Percentiles rank a stretch among this genome's conserved stretches.
These are phyloP conservation scores for Miniopterus natalensis DNA, from an alignment of 2,113 vertebrate species.

Conservation along the genomic window DNA sequence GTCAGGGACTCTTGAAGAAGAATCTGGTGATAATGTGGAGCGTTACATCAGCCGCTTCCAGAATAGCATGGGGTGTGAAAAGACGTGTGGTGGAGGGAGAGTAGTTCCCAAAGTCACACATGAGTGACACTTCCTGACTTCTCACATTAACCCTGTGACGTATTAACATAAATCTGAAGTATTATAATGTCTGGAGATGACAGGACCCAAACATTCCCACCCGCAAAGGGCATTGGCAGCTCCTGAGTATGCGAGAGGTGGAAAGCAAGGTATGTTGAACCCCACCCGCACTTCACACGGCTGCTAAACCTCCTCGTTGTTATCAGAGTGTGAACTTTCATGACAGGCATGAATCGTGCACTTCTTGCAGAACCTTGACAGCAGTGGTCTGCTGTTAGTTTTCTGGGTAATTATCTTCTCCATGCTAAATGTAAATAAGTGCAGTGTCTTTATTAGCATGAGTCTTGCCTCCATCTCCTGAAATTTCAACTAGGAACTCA, in stretches of 20 bases:
- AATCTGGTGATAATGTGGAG: constrained; percentile 59
- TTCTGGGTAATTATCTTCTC: constrained; percentile 16
- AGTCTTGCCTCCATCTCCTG: background rate
- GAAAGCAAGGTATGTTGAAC: background rate
- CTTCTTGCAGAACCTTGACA: constrained; percentile 13
- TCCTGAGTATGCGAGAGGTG: background rate
- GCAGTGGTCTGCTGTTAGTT: background rate
- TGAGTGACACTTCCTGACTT: constrained; percentile 77
- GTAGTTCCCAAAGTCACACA: constrained; percentile 66
- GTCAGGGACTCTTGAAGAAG: background rate
- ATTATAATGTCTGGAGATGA: constrained; percentile 72
- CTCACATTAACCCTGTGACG: constrained; percentile 66
- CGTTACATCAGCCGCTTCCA: constrained; percentile 56
- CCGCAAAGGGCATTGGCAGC: constrained; percentile 56
- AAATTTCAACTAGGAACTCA: background rate
- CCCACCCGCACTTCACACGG: constrained; percentile 68
- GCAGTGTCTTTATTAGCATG: background rate
- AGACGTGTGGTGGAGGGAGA: constrained; percentile 52
- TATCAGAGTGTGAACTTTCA: constrained; percentile 31
- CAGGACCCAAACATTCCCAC: constrained; percentile 55
- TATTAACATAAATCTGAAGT: constrained; percentile 76
- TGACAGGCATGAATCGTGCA: constrained; percentile 62
- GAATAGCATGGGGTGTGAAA: constrained; percentile 74
- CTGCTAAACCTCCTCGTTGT: constrained; percentile 52
- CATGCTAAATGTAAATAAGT: background rate